Conservation (phyloP, 1,140 invertebrate species). For the Papilio glaucus region DNA sequence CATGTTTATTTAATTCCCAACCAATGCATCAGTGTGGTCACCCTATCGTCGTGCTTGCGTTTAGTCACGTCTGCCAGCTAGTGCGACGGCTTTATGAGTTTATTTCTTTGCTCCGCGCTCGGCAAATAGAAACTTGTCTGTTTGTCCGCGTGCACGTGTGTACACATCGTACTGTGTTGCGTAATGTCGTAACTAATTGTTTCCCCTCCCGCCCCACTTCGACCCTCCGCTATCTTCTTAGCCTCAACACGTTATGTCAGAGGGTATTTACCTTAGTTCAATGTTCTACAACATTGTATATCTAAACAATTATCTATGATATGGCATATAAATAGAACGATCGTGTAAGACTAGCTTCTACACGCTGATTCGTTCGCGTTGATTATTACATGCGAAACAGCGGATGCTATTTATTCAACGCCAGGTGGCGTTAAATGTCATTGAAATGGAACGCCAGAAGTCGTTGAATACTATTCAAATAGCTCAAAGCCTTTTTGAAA, state of each 20-base stretch:
- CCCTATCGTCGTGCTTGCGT: conserved; percentile 18
- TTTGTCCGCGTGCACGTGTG: conserved; percentile 9
- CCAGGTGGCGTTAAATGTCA: too few relatives aligned
- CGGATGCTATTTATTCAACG: too few relatives aligned
- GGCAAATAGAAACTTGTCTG: conserved; percentile 32
- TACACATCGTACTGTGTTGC: conserved; percentile 8
- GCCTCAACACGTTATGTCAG: background rate
- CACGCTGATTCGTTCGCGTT: too few relatives aligned
- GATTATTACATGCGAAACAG: too few relatives aligned
- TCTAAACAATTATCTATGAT: background rate
- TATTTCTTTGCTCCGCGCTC: conserved; percentile 34
- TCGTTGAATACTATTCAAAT: too few relatives aligned
- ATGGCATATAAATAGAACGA: too few relatives aligned
- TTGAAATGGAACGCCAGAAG: too few relatives aligned
- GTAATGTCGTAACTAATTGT: background rate
- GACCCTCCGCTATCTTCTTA: background rate
- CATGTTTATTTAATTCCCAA: conserved; percentile 6
- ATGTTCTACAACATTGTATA: background rate
- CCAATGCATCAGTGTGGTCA: background rate
- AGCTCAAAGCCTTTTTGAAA: too few relatives aligned
- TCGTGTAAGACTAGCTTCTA: too few relatives aligned
- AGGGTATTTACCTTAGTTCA: background rate
- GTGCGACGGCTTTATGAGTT: conserved; percentile 39
- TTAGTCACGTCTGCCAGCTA: conserved; percentile 42
- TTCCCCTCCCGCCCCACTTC: background rate